Conservation (phyloP, 1,140 invertebrate species). For the Melitaea cinxia region DNA sequence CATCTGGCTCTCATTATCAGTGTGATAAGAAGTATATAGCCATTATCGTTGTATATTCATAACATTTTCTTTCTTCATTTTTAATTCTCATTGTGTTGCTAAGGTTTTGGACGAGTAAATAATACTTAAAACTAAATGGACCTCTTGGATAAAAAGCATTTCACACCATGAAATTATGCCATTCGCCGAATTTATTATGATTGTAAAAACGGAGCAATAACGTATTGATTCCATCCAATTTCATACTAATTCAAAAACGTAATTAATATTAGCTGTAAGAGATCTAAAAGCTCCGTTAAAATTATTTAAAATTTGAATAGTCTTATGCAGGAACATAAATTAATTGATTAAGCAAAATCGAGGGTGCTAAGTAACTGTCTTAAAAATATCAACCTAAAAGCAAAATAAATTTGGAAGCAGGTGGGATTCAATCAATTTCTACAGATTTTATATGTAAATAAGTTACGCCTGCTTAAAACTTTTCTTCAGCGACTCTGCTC, state of each 20-base stretch:
- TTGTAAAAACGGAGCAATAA: background rate
- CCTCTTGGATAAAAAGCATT: background rate
- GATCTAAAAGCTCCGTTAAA: background rate
- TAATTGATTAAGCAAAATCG: too few species aligned
- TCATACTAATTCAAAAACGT: background rate
- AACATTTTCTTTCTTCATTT: background rate
- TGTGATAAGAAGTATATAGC: background rate
- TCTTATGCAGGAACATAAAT: too few species aligned
- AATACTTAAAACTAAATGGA: background rate
- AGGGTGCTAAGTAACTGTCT: too few species aligned
- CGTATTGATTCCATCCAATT: background rate
- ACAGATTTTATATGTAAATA: too few species aligned
- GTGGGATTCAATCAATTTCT: too few species aligned
- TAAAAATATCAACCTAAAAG: too few species aligned
- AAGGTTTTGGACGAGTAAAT: background rate
- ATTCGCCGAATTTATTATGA: background rate
- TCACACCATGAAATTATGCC: background rate
- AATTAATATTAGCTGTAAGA: background rate
- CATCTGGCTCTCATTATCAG: slow-evolving; percentile 12
- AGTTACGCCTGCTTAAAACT: too few species aligned
- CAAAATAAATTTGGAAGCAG: too few species aligned
- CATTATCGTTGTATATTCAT: background rate
- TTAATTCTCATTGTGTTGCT: background rate
- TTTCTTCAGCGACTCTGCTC: too few species aligned
- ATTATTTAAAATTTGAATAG: too few species aligned